phyloP scores from a whole-genome alignment of 2,797 vertebrate species.

The Cuculus canorus region DNA sequence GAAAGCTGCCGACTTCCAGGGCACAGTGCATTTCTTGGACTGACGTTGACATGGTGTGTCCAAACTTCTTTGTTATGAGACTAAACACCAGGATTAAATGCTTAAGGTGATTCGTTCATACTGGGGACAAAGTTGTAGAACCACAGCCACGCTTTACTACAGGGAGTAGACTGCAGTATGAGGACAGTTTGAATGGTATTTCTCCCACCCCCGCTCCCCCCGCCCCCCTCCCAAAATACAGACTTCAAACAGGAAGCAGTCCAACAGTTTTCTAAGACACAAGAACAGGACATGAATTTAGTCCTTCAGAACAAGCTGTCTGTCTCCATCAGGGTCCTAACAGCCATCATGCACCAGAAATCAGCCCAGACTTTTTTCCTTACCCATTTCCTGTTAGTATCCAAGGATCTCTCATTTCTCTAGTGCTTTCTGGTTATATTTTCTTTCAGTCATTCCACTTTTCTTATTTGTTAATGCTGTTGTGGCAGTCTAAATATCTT shows the following conservation, averaged over 20 bases:
- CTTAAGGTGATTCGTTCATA: neutral
- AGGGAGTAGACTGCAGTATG: neutral
- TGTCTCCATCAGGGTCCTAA: slow-evolving; percentile 5
- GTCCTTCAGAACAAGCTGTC: slow-evolving; percentile 37
- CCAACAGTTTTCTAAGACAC: slow-evolving; percentile 32
- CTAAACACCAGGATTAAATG: slow-evolving; percentile 9
- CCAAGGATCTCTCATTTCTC: neutral
- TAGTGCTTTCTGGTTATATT: neutral
- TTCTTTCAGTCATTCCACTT: neutral
- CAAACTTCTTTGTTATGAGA: slow-evolving; percentile 7
- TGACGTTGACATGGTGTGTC: neutral
- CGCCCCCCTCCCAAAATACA: neutral
- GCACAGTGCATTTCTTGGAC: neutral
- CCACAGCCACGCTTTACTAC: slow-evolving; percentile 45
- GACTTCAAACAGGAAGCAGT: slow-evolving; percentile 42
- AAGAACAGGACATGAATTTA: neutral
- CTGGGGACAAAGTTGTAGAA: slow-evolving; percentile 27
- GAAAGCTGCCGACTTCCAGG: slow-evolving; percentile 29
- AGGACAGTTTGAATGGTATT: slow-evolving; percentile 13
- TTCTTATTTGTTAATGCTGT: slow-evolving; percentile 1
- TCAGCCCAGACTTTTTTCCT: slow-evolving; percentile 2
- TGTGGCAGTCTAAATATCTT: slow-evolving; percentile 51
- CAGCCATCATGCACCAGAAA: slow-evolving; percentile 32
- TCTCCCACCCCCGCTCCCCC: neutral
- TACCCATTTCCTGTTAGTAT: slow-evolving; percentile 9